Percentiles rank a stretch among this genome's conserved stretches.
Conservation (phyloP, 1,140 invertebrate genomes). For the Tetragnatha versicolor region DNA sequence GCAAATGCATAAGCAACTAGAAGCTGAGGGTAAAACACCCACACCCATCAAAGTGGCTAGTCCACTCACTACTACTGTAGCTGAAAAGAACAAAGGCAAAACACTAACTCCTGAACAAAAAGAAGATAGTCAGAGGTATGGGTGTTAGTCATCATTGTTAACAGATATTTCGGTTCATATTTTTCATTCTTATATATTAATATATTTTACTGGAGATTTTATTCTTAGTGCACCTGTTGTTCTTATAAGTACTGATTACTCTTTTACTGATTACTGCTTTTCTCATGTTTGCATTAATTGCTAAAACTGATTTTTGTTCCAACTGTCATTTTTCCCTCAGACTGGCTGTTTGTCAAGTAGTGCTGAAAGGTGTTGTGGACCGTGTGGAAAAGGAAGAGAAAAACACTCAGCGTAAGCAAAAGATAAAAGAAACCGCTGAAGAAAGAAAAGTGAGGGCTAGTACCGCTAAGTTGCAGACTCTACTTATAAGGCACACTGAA, state of each 20-base stretch:
- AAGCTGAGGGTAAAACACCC: conserved; percentile 70
- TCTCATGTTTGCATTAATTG: not conserved
- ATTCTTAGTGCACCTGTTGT: too few species aligned
- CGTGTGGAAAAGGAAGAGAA: conserved; percentile 65
- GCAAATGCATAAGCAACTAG: conserved; percentile 70
- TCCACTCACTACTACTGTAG: not conserved
- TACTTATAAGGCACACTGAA: conserved; percentile 85
- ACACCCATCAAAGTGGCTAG: conserved; percentile 59
- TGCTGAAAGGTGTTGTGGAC: conserved; percentile 64
- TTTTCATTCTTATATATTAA: too few species aligned
- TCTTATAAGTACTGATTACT: too few species aligned
- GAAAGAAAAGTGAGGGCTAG: conserved; percentile 63
- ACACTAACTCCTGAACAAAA: conserved; percentile 62
- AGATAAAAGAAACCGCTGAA: conserved; percentile 62
- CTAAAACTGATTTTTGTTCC: not conserved
- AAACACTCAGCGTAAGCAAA: conserved; percentile 59
- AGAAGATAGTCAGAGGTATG: conserved; percentile 63
- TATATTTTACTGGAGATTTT: too few species aligned
- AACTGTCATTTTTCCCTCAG: conserved; percentile 52
- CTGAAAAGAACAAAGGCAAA: conserved; percentile 60
- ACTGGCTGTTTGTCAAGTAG: conserved; percentile 61
- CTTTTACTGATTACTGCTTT: too few species aligned
- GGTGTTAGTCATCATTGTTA: too few species aligned
- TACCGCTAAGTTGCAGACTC: conserved; percentile 61
- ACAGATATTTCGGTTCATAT: too few species aligned